A percentile compares a stretch with the other conserved stretches of the same genome.
phyloP scores from a whole-genome alignment of 2,113 vertebrate species.

The Ochotona curzoniae region DNA sequence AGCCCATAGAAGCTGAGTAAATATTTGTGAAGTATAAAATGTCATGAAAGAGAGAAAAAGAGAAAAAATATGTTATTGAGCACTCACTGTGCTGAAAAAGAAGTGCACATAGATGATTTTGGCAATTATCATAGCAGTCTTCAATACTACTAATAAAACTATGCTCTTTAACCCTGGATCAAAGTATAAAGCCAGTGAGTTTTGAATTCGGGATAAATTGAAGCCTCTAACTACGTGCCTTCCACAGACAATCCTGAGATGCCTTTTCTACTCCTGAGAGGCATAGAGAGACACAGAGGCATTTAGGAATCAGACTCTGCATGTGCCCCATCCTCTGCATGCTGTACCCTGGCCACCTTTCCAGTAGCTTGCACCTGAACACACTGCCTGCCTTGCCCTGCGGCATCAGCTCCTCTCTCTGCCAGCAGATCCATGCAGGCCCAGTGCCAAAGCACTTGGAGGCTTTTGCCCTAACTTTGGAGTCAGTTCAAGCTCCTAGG shows the following conservation, averaged over 20 bases:
- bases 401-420: background rate
- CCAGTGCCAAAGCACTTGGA: background rate
- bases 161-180: background rate
- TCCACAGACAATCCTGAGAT: background rate
- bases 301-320: background rate
- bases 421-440: background rate
- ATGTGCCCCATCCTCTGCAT: background rate
- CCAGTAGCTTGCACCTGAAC: background rate
- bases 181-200: background rate
- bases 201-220: background rate
- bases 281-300: background rate
- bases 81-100: background rate
- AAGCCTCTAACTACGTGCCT: background rate
- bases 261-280: background rate
- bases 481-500: background rate
- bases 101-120: background rate
- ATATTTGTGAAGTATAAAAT: constrained; percentile 50
- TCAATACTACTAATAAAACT: background rate
- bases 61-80: background rate
- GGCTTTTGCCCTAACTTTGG: constrained; percentile 3
- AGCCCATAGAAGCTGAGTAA: background rate
- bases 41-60: background rate
- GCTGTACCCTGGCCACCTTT: background rate
- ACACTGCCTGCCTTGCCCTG: background rate
- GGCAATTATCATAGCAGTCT: background rate